Percentiles rank a stretch among this genome's conserved stretches.
Conservation (phyloP, 2,797 vertebrate genomes). For the Hylomyscus alleni region DNA sequence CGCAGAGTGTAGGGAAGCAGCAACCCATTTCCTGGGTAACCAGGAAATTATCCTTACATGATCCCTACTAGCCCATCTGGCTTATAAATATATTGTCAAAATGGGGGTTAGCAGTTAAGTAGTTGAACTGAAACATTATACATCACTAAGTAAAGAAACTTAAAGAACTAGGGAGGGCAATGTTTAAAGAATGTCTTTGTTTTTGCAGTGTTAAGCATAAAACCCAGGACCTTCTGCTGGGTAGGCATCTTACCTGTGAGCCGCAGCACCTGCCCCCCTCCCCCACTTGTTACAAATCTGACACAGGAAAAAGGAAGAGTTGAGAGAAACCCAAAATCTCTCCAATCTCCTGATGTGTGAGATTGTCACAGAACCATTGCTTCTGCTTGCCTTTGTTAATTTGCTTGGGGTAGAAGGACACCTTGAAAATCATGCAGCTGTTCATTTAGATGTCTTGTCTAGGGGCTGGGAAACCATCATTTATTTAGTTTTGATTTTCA, state of each 20-base stretch:
- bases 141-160: constrained; percentile 19
- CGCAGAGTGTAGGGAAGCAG: constrained; percentile 41
- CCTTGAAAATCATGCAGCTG: neutral
- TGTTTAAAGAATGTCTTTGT: neutral
- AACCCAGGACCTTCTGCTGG: neutral
- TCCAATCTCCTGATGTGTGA: neutral
- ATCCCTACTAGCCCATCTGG: constrained; percentile 44
- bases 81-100: neutral
- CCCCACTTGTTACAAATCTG: constrained; percentile 39
- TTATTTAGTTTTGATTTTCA: constrained; percentile 43
- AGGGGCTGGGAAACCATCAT: neutral
- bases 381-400: neutral
- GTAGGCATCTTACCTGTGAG: neutral
- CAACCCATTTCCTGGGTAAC: constrained; percentile 59
- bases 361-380: neutral
- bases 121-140: neutral
- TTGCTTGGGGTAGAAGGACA: constrained; percentile 28
- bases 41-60: constrained; percentile 28
- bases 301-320: neutral
- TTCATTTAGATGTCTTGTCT: neutral
- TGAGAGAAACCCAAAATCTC: constrained; percentile 52
- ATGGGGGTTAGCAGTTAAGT: neutral
- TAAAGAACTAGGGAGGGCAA: neutral
- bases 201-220: neutral
- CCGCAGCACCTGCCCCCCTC: neutral